These are phyloP conservation scores for Himalopsyche phryganea DNA, from an alignment of 1,140 invertebrate species.

Conservation along the genomic window DNA sequence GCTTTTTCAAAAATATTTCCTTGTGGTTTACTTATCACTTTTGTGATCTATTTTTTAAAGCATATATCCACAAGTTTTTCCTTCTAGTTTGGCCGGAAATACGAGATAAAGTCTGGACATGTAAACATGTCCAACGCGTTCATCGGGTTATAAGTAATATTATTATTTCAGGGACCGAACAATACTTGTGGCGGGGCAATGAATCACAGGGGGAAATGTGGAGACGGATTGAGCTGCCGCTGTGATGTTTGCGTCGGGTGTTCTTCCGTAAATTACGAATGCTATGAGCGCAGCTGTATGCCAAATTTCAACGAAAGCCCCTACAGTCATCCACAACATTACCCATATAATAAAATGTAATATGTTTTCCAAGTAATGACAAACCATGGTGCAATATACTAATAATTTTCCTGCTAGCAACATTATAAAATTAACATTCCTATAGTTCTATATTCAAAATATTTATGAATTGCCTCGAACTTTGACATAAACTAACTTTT, in stretches of 20 bases:
- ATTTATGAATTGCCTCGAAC: too few species aligned
- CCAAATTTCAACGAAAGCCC: slow-evolving; percentile 4
- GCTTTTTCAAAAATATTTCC: too few species aligned
- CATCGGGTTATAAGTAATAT: too few species aligned
- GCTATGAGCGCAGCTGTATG: slow-evolving; percentile 33
- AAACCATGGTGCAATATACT: background rate
- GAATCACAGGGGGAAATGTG: slow-evolving; percentile 42
- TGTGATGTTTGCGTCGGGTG: slow-evolving; percentile 50
- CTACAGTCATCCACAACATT: background rate
- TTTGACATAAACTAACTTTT: too few species aligned
- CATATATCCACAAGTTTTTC: too few species aligned
- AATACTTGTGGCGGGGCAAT: slow-evolving; percentile 43
- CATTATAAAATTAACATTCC: too few species aligned
- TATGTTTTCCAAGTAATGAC: background rate
- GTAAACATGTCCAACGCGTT: too few species aligned
- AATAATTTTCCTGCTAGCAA: background rate
- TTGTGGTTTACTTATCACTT: too few species aligned
- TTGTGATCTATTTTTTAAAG: too few species aligned
- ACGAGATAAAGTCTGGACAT: too few species aligned
- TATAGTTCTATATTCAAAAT: too few species aligned
- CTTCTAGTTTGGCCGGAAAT: too few species aligned
- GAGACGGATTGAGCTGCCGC: slow-evolving; percentile 47
- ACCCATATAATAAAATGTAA: background rate
- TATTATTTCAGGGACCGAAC: slow-evolving; percentile 42
- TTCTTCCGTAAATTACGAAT: slow-evolving; percentile 43